A percentile compares a stretch with the other conserved stretches of the same genome.
phyloP scores from a whole-genome alignment of 2,888 invertebrate genomes.

The Lasius platythorax region DNA sequence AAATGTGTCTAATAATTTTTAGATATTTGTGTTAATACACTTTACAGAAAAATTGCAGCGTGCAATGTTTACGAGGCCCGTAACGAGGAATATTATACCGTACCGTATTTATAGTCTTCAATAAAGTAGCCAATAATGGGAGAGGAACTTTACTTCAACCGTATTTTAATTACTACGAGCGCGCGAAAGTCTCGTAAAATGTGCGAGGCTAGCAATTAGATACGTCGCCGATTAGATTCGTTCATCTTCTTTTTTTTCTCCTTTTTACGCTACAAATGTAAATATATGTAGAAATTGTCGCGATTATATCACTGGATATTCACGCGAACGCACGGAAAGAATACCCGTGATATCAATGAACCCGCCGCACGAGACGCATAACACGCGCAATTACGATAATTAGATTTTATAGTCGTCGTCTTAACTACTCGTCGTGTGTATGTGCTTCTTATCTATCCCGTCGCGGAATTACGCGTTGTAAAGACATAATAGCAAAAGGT shows the following conservation, averaged over 20 bases:
- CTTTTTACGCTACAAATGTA: neutral
- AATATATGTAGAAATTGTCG: constrained; percentile 32
- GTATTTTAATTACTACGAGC: constrained; percentile 12
- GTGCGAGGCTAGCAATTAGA: neutral
- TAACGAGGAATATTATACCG: neutral
- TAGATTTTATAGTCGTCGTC: constrained; percentile 69
- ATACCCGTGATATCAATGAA: constrained; percentile 60
- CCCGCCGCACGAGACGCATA: constrained; percentile 31
- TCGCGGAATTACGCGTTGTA: constrained; percentile 68
- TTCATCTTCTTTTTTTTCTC: neutral
- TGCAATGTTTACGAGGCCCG: neutral
- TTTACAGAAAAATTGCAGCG: neutral
- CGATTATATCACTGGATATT: constrained; percentile 37
- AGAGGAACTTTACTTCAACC: neutral
- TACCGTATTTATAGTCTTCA: neutral
- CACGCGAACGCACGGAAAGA: constrained; percentile 50
- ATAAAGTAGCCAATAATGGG: neutral
- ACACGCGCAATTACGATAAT: constrained; percentile 73
- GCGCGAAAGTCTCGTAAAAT: constrained; percentile 6
- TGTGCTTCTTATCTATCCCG: constrained; percentile 66
- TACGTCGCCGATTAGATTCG: constrained; percentile 40
- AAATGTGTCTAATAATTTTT: neutral
- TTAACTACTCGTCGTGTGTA: constrained; percentile 43
- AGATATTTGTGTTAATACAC: neutral
- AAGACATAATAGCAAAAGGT: constrained; percentile 70